These are phyloP conservation scores for Manduca sexta DNA, from an alignment of 1,140 invertebrate genomes.

Conservation along the genomic window DNA sequence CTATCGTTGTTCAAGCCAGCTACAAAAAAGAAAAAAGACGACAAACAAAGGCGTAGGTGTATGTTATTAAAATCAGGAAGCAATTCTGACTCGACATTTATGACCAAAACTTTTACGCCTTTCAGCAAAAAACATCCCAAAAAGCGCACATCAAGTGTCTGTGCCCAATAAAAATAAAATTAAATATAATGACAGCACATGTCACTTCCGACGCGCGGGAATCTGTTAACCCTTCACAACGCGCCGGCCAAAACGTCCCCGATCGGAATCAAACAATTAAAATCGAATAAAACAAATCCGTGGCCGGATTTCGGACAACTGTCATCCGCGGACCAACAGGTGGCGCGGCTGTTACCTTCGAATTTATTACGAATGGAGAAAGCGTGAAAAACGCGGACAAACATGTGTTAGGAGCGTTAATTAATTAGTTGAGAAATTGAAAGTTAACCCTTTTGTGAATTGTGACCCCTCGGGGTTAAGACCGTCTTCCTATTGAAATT, in stretches of 20 bases:
- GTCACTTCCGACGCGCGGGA: constrained; percentile 63
- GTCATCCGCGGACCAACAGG: constrained; percentile 28
- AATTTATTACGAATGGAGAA: constrained; percentile 34
- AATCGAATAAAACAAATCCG: constrained; percentile 70
- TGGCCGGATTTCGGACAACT: constrained; percentile 41
- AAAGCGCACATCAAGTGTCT: constrained; percentile 2
- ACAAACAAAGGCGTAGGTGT: too few species aligned
- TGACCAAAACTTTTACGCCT: not conserved
- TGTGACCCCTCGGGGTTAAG: not conserved
- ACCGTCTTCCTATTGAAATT: not conserved
- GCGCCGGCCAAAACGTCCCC: constrained; percentile 33
- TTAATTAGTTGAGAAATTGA: constrained; percentile 66
- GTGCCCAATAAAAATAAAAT: constrained; percentile 42
- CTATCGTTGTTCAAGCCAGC: too few species aligned
- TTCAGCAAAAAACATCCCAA: not conserved
- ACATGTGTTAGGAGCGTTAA: constrained; percentile 61
- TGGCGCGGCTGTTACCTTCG: not conserved
- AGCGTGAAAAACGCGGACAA: constrained; percentile 61
- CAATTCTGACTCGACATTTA: too few species aligned
- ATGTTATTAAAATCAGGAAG: too few species aligned
- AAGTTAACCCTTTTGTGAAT: constrained; percentile 60
- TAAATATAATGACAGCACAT: constrained; percentile 64
- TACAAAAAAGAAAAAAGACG: too few species aligned
- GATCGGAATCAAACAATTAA: constrained; percentile 57
- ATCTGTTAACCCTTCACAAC: constrained; percentile 50